These are phyloP conservation scores for Glaucidium brasilianum DNA, from an alignment of 2,113 vertebrate genomes.

Conservation along the genomic window DNA sequence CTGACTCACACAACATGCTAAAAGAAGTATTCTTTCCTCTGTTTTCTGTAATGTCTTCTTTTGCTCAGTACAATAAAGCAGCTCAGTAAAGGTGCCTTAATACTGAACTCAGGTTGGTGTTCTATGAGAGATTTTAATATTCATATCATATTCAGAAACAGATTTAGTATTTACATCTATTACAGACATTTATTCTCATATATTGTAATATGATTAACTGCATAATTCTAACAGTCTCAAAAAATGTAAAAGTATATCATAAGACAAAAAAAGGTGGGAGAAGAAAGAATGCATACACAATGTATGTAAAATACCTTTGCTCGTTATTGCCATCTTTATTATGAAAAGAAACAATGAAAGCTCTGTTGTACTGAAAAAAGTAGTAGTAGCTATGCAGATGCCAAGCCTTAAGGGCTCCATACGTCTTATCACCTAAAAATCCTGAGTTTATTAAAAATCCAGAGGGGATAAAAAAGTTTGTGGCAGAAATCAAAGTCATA, in stretches of 20 bases:
- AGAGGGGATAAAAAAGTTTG: background rate
- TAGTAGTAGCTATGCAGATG: background rate
- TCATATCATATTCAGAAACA: background rate
- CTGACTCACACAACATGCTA: background rate
- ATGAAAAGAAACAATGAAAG: background rate
- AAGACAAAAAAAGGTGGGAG: background rate
- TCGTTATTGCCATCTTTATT: background rate
- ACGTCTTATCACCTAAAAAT: background rate
- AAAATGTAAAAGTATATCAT: background rate
- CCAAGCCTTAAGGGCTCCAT: background rate
- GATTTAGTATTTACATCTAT: background rate
- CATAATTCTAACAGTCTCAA: background rate
- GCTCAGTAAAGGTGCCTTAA: background rate
- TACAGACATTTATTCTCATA: background rate
- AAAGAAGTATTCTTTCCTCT: background rate
- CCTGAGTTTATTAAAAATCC: background rate
- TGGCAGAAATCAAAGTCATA: background rate
- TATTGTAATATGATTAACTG: background rate
- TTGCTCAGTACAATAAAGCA: background rate
- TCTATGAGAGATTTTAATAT: background rate
- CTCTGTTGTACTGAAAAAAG: background rate
- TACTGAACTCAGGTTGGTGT: background rate
- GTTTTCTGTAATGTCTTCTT: background rate
- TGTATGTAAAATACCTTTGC: background rate
- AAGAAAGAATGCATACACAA: background rate